Percentiles rank a stretch among this genome's conserved stretches.
phyloP scores from a whole-genome alignment of 1,140 invertebrate genomes.

The Drosophila bocqueti region DNA sequence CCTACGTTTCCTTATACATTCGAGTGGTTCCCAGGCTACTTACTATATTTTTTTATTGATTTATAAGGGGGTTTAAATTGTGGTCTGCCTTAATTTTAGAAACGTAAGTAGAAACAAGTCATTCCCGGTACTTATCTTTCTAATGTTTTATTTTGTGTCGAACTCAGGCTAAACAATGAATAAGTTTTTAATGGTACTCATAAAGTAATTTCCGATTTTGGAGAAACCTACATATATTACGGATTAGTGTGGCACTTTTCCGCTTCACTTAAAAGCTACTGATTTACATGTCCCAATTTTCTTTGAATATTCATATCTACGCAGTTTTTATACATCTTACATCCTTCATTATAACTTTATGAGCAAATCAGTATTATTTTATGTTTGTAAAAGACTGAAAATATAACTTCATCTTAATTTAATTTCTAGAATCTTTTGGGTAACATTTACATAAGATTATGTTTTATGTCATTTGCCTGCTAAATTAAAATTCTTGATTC shows the following conservation, averaged over 20 bases:
- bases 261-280: too few relatives aligned
- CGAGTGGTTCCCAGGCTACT: constrained; percentile 21
- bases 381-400: neutral
- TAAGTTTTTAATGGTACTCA: too few relatives aligned
- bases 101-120: neutral
- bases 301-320: too few relatives aligned
- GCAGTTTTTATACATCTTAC: too few relatives aligned
- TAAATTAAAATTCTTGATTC: neutral
- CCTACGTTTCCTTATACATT: neutral
- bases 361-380: neutral
- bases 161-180: neutral
- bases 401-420: neutral
- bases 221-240: neutral
- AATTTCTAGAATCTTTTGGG: neutral
- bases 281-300: too few relatives aligned
- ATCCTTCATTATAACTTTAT: too few relatives aligned
- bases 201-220: neutral
- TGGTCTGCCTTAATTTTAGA: neutral
- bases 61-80: neutral
- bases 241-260: too few relatives aligned
- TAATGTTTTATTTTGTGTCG: neutral
- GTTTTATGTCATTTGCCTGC: too few relatives aligned
- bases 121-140: neutral
- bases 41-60: neutral
- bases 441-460: neutral